phyloP scores from a whole-genome alignment of 2,888 invertebrate genomes.

The Megamerina dolium region DNA sequence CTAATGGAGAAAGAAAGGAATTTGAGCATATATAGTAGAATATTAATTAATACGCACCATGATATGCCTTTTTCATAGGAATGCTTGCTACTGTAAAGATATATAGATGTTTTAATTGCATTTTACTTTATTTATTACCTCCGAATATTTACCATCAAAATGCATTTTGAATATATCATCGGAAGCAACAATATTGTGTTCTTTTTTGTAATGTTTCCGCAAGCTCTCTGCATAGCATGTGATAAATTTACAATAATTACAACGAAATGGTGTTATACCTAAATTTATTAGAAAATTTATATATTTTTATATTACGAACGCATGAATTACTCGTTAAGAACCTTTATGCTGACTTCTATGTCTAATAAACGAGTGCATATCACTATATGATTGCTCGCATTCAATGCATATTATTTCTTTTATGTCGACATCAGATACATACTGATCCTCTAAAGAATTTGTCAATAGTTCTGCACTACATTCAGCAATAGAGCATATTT shows the following conservation, averaged over 20 bases:
- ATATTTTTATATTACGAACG: too few species aligned
- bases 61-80: slow-evolving; percentile 2
- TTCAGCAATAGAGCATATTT: too few species aligned
- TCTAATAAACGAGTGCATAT: slow-evolving; percentile 4
- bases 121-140: background rate
- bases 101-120: background rate
- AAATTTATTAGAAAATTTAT: too few species aligned
- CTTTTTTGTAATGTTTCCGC: slow-evolving; percentile 20
- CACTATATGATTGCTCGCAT: slow-evolving; percentile 12
- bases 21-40: too few species aligned
- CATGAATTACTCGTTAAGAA: too few species aligned
- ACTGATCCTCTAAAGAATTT: background rate
- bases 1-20: too few species aligned
- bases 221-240: slow-evolving; percentile 21
- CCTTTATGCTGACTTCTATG: slow-evolving; percentile 17
- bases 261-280: slow-evolving; percentile 21
- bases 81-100: slow-evolving; percentile 3
- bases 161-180: slow-evolving; percentile 11
- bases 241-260: slow-evolving; percentile 18
- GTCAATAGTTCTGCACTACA: too few species aligned
- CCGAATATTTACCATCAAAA: slow-evolving; percentile 16
- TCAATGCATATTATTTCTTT: slow-evolving; percentile 4
- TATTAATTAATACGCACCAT: slow-evolving; percentile 18
- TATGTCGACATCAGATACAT: background rate
- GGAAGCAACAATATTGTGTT: slow-evolving; percentile 13